These are phyloP conservation scores for Megalops atlanticus DNA, from an alignment of 2,113 vertebrate species.

Conservation along the genomic window DNA sequence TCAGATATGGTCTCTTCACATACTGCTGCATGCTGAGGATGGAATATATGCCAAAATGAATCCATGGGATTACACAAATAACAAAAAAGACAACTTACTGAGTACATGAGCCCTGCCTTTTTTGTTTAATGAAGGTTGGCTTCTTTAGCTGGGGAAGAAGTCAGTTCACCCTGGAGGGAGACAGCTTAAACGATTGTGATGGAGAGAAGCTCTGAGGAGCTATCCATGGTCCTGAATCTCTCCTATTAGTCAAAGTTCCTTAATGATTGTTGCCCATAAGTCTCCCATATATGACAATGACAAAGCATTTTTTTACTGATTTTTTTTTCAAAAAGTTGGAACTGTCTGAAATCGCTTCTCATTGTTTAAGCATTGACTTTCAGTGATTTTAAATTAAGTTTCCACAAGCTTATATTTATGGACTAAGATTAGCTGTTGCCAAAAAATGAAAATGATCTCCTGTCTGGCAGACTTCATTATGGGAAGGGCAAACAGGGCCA, in stretches of 20 bases:
- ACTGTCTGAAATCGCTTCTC: not conserved
- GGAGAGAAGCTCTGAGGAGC: no score
- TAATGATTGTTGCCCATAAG: not conserved
- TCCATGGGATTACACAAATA: not conserved
- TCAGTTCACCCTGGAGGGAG: not conserved
- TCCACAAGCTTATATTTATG: no score
- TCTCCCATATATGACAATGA: not conserved
- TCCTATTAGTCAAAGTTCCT: not conserved
- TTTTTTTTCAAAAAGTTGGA: not conserved
- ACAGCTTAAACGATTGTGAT: not conserved
- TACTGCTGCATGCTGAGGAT: not conserved
- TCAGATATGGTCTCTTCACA: not conserved
- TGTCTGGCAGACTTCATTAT: no score
- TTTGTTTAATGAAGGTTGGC: not conserved
- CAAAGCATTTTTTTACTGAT: not conserved
- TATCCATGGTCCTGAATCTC: constrained; percentile 27
- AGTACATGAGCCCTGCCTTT: not conserved
- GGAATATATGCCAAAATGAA: not conserved
- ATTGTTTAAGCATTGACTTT: not conserved
- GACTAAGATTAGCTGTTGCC: no score
- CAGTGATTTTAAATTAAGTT: no score
- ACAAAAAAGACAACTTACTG: not conserved
- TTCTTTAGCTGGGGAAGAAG: not conserved
- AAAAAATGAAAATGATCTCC: no score
- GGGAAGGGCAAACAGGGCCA: no score